Percentiles rank a stretch among this genome's conserved stretches.
phyloP scores from a whole-genome alignment of 92 coral and sea anemone species.

The Isaurus tuberculatus region DNA sequence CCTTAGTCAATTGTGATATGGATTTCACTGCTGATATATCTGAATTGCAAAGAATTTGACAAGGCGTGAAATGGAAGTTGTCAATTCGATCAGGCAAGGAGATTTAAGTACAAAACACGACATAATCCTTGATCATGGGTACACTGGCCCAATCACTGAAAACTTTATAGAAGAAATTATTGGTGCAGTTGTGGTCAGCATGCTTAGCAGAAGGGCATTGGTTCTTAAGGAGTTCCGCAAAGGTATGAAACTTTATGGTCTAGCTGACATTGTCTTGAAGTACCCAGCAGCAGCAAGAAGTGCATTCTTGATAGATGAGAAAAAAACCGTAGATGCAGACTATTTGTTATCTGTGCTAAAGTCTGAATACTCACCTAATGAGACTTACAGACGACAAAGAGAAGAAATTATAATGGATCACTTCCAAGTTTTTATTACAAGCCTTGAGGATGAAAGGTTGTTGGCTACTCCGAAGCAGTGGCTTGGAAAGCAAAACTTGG shows the following conservation, averaged over 20 bases:
- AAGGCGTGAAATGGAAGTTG: slow-evolving; percentile 20
- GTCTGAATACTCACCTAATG: slow-evolving; percentile 32
- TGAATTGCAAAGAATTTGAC: slow-evolving; percentile 17
- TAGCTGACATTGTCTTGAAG: slow-evolving; percentile 32
- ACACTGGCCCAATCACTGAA: slow-evolving; percentile 20
- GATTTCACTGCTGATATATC: slow-evolving; percentile 24
- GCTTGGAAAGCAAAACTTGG: slow-evolving; percentile 29
- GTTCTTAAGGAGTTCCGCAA: slow-evolving; percentile 43
- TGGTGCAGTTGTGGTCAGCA: slow-evolving; percentile 35
- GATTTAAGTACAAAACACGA: slow-evolving; percentile 12
- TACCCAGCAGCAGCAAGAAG: slow-evolving; percentile 31
- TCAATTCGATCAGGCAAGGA: slow-evolving; percentile 12
- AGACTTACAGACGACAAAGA: slow-evolving; percentile 13
- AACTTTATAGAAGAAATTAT: neutral
- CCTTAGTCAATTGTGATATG: neutral
- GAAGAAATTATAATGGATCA: slow-evolving; percentile 49
- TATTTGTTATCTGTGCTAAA: slow-evolving; percentile 52
- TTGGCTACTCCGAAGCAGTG: slow-evolving; percentile 35
- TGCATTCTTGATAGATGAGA: slow-evolving; percentile 29
- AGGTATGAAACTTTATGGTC: slow-evolving; percentile 44
- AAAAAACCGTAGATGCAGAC: slow-evolving; percentile 45
- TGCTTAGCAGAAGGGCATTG: slow-evolving; percentile 43
- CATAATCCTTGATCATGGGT: slow-evolving; percentile 31
- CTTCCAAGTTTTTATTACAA: slow-evolving; percentile 45
- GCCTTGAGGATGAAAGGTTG: slow-evolving; percentile 36